Evolutionary conservation across 2,797 vertebrate species (phyloP), one percentile per base, ranked within the genome.

Genomic region (Peromyscus nudipes): DNA sequence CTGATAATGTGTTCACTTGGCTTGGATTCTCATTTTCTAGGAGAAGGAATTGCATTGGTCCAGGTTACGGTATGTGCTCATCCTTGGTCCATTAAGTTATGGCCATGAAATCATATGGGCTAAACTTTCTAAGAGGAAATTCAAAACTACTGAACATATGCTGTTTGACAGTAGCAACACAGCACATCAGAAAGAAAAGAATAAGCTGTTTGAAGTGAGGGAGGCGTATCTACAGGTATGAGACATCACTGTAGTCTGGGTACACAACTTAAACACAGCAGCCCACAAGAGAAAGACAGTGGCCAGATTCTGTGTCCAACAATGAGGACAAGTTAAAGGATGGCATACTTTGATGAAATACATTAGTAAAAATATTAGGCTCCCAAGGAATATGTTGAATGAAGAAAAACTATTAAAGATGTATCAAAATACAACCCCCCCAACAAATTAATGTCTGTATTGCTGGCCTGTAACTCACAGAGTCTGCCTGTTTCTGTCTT

Each of bases 121-220:
- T 84, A 80, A 71, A 77, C 29, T 88, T 75, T 43, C 37, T 91
- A 89, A 91, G 60, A 69, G 85, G 89, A 76, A 1, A 71, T 77
- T 80, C 73, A 64, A 92, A 93, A 40, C 34, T 82, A 92, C 27
- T 64, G 34, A 84, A 17, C 31, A 49, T 71, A 73, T 37, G 25
- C 34, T 75, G 27, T 89, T 93, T 89, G 34, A 49, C 37, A 92
- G 71, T 94, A 7, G n/a, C 27, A 81, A 46, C 34, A 19, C 67
- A 69, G 31, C 16, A 17, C 7, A 69, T n/a, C 67, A 69, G 67
- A 87, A 60, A 79, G 67, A 91, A 86, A 89, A 43, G 19, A 31
- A 37, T 49, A n/a, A 77, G 46, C 12, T 77, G 6, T 69, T 69
- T 69, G 27, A n/a, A 57, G 16, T 79, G 34, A 89, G 49, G 73